These are phyloP conservation scores for Odontocolon sp. DNA, from an alignment of 2,888 invertebrate genomes.

Conservation along the genomic window DNA sequence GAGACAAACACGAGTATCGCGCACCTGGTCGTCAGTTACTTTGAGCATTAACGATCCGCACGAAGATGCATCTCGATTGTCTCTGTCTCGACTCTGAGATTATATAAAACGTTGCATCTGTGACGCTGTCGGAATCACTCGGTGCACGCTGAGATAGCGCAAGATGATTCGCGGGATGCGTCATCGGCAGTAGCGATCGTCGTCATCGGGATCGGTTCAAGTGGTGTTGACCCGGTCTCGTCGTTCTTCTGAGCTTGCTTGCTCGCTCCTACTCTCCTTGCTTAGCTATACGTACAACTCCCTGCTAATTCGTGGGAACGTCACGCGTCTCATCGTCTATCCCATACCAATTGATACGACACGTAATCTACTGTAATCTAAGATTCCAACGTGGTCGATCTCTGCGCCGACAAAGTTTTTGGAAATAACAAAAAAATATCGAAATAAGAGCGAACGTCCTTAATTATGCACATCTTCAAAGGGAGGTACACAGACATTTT, in stretches of 20 bases:
- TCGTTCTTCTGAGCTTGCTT: too few relatives aligned
- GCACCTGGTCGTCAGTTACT: too few relatives aligned
- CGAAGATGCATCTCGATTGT: too few relatives aligned
- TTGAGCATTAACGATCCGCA: too few relatives aligned
- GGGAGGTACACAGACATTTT: too few relatives aligned
- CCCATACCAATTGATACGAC: constrained; percentile 56
- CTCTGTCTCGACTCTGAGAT: too few relatives aligned
- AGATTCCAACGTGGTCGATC: constrained; percentile 5
- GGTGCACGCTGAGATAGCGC: constrained; percentile 55
- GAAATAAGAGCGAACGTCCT: too few relatives aligned
- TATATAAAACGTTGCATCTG: not conserved
- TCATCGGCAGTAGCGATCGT: constrained; percentile 70
- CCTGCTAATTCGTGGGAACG: constrained; percentile 75
- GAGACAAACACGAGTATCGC: too few relatives aligned
- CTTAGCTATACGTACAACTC: constrained; percentile 7
- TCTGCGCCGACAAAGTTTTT: too few relatives aligned
- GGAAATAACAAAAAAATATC: too few relatives aligned
- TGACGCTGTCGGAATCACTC: constrained; percentile 43
- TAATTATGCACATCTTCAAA: too few relatives aligned
- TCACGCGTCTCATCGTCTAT: constrained; percentile 51
- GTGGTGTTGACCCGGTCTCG: constrained; percentile 76
- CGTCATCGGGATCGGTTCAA: constrained; percentile 79
- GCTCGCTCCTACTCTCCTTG: constrained; percentile 19
- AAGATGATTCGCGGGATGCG: constrained; percentile 78
- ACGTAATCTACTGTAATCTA: too few relatives aligned